Conservation (phyloP, 2,113 vertebrate genomes). For the Aegotheles bennettii region DNA sequence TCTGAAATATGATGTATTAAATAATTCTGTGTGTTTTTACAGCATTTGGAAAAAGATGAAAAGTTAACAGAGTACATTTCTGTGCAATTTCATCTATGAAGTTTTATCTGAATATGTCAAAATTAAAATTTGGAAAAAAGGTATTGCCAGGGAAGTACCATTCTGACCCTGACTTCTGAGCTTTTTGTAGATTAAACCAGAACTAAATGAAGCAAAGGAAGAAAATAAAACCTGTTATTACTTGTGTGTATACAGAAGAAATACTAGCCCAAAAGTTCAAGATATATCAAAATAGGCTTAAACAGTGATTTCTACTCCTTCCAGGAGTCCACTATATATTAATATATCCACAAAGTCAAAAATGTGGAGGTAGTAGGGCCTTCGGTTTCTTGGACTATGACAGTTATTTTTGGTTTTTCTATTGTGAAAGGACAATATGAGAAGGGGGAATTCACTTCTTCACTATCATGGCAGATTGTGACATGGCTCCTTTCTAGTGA, state of each 20-base stretch:
- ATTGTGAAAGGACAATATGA: background rate
- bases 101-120: background rate
- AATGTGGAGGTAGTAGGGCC: background rate
- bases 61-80: background rate
- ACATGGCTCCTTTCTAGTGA: background rate
- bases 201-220: background rate
- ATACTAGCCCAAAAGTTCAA: background rate
- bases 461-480: fast-evolving
- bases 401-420: background rate
- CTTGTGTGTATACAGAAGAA: background rate
- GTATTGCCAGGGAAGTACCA: background rate
- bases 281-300: background rate
- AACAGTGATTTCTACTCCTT: background rate
- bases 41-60: slow-evolving; percentile 8
- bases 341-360: background rate
- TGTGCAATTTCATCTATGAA: background rate
- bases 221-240: background rate
- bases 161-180: background rate
- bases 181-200: background rate
- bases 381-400: background rate
- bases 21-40: background rate
- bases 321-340: background rate
- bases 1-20: slow-evolving; percentile 10
- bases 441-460: background rate
- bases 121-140: background rate